Base-by-base conservation (phyloP, 2,113 vertebrate species). In the Polypterus senegalus region DNA sequence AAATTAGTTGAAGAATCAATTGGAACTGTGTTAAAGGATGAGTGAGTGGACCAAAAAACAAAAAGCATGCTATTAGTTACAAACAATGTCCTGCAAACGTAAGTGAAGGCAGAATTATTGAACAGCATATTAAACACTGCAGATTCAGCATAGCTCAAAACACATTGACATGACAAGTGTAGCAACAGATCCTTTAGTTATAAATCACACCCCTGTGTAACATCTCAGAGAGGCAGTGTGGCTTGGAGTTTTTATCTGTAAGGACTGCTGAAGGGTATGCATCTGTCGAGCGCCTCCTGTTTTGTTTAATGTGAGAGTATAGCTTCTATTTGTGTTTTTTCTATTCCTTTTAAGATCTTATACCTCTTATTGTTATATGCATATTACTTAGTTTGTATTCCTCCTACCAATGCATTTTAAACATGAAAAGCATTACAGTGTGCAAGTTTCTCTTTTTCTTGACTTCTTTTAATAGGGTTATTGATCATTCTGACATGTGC, bases 401-500 rank as follows among this genome's bases (percentile, higher is more conserved):
- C 54, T 55, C 10, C 5, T 10, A 8, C 43, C 7, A 45, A 45
- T 57, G 7, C 10, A 2, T 44, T 57, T 27, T 27, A 45, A 57
- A 44, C 27, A 27, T 44, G 9, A 57, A 11, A 11, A 57, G 27
- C 4, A 57, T 57, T 57, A 44, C 56, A 43, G 27, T 6, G 7
- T 45, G 27, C 27, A 27, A 44, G 11, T 6, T 57, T 69, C 62
- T 75, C 70, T 77, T 76, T 79, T 75, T 66, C 70, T 72, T 74
- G 66, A 64, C 49, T 73, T 70, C 59, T 69, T 47, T 76, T 76
- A 73, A 79, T 78, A 65, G 73, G 68, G 69, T 72, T 81, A 79
- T 76, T 79, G 77, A 81, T 81, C 77, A 81, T 76, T 73, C 71
- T 75, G 74, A 68, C 72, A 72, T 70, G 62, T 57, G 70, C 69